Evolutionary conservation across 1,140 invertebrate genomes (phyloP).

Genomic region (Nebria ingens): DNA sequence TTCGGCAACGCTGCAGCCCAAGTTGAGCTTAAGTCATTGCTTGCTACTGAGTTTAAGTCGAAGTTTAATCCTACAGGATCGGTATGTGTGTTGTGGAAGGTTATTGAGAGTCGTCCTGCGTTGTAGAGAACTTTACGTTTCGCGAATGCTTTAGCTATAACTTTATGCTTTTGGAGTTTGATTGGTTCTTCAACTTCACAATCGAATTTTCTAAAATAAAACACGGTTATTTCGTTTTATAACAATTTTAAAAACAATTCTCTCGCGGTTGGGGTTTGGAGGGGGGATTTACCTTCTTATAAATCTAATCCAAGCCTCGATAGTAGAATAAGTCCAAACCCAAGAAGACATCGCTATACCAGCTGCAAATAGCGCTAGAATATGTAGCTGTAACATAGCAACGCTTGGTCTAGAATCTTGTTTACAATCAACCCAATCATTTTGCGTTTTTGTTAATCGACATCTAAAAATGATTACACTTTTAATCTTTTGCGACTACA

Average conservation of each 20-base stretch:
- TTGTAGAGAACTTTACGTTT: slow-evolving; percentile 77
- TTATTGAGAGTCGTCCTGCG: slow-evolving; percentile 74
- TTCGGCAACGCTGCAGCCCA: slow-evolving; percentile 83
- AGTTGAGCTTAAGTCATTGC: slow-evolving; percentile 64
- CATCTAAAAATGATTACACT: slow-evolving; percentile 46
- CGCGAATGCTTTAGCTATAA: slow-evolving; percentile 82
- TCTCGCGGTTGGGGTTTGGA: no score
- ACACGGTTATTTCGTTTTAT: no score
- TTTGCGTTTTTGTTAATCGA: slow-evolving; percentile 43
- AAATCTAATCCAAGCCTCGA: slow-evolving; percentile 74
- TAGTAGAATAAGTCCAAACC: slow-evolving; percentile 78
- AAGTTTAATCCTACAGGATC: slow-evolving; percentile 85
- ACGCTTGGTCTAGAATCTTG: slow-evolving; percentile 64
- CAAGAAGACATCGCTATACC: slow-evolving; percentile 85
- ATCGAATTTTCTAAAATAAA: slow-evolving; percentile 46
- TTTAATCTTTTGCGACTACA: slow-evolving; percentile 3
- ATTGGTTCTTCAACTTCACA: slow-evolving; percentile 58
- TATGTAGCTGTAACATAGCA: slow-evolving; percentile 67
- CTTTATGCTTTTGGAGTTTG: slow-evolving; percentile 75
- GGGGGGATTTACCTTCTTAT: slow-evolving; percentile 65
- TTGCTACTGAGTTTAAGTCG: slow-evolving; percentile 68
- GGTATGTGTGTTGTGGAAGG: slow-evolving; percentile 71
- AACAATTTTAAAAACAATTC: no score
- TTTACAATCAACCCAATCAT: slow-evolving; percentile 44
- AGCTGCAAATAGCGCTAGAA: slow-evolving; percentile 70